Evolutionary conservation across 2,797 vertebrate species (phyloP), one percentile per base, ranked within the genome.

Genomic region (Astyanax mexicanus): DNA sequence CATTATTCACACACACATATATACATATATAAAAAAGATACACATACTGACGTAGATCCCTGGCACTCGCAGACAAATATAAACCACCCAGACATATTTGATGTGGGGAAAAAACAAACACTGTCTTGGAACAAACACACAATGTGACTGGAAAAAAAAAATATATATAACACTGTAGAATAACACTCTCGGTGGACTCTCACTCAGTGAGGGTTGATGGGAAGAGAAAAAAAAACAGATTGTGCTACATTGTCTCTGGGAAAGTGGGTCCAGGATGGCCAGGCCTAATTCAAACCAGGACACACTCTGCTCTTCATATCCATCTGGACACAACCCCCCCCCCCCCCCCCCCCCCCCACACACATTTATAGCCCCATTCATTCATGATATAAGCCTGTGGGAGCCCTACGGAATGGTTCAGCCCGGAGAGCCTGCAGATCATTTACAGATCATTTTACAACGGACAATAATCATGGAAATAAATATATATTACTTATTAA

Each of bases 101-200:
- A 75, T 27, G 69, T 65, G 77, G 64, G 60, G n/a, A n/a, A 67
- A 52, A 75, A 71, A 71, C 72, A 75, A 75, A 75, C 60, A 75
- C 40, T 38, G 65, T 21, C 66, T 19, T 40, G 38, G 38, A n/a
- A 13, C 8, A 21, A 15, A 40, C 11, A 15, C 21, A 25, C 38
- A 35, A 21, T 3, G 27, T 61, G 12, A 2, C n/a, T n/a, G n/a
- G n/a, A 47, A 11, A 37, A 9, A 44, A 19, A 21, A 25, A 7
- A n/a, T n/a, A n/a, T n/a, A n/a, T n/a, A n/a, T n/a, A n/a, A n/a
- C n/a, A n/a, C n/a, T n/a, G n/a, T n/a, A n/a, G n/a, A n/a, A n/a
- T n/a, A 15, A 42, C 37, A 42, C 21, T 23, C n/a, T n/a, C n/a
- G 3, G 3, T 12, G 6, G 6, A 25, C 23, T n/a, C n/a, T n/a